These are phyloP conservation scores for Crepidodera aurea DNA, from an alignment of 2,888 invertebrate species.

Conservation along the genomic window DNA sequence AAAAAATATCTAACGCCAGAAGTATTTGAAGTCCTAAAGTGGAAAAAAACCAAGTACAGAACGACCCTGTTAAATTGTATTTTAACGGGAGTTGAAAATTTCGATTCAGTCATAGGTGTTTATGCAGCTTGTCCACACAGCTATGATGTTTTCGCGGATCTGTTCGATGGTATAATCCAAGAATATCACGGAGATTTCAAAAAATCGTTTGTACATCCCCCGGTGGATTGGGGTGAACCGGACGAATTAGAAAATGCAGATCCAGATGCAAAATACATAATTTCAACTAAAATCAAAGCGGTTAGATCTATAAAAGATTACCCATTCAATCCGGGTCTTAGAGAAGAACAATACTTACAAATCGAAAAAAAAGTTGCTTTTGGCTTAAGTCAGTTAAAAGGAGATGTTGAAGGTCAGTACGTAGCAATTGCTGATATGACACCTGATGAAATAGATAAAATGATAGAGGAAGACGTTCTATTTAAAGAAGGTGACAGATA, in stretches of 20 bases:
- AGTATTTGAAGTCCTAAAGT: conserved; percentile 65
- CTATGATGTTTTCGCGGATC: conserved; percentile 68
- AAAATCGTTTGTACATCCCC: conserved; percentile 66
- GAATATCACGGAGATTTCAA: conserved; percentile 72
- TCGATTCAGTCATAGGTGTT: conserved; percentile 71
- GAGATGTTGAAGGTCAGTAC: conserved; percentile 49
- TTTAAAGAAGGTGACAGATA: conserved; percentile 95
- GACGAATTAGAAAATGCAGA: conserved; percentile 66
- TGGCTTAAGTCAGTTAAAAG: conserved; percentile 52
- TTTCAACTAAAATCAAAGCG: conserved; percentile 73
- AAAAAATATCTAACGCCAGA: conserved; percentile 68
- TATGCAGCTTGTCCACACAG: conserved; percentile 75
- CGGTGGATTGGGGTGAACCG: conserved; percentile 68
- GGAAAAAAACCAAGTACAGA: conserved; percentile 65
- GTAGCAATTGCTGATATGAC: conserved; percentile 82
- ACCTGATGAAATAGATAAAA: conserved; percentile 89
- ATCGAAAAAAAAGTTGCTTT: conserved; percentile 65
- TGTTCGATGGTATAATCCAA: conserved; percentile 74
- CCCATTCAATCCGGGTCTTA: conserved; percentile 74
- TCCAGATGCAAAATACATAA: conserved; percentile 66
- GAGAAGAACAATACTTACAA: conserved; percentile 68
- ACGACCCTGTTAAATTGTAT: conserved; percentile 70
- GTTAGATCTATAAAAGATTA: conserved; percentile 69
- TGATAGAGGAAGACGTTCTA: conserved; percentile 96
- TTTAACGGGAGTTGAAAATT: conserved; percentile 72